Base-by-base conservation (phyloP, 2,113 vertebrate species). In the Dipodomys spectabilis region DNA sequence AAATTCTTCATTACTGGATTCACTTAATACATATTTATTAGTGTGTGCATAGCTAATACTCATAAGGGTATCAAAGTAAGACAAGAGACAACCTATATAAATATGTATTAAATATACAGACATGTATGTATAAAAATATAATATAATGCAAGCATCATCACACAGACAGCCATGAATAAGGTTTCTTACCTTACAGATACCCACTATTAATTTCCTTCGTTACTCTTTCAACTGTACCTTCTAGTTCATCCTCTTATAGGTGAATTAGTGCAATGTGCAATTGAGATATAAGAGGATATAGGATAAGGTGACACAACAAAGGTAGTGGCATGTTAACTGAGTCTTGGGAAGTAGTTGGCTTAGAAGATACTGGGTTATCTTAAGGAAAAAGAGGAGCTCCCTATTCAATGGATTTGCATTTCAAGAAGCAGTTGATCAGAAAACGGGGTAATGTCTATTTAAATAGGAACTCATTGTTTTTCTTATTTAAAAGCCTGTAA, bases 381-480 rank as follows among this genome's bases (percentile, higher is more conserved):
- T 84, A 27, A 91, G 25, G 16, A 90, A 44, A 75, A 91, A 91
- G 39, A 35, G 32, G 27, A 86, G 64, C 20, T 83, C 75, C 82
- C 6, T 86, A 62, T 12, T 16, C 22, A 81, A n/a, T 15, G 6
- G 30, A 28, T 83, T 15, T 79, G 32, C n/a, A 92, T 68, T 83
- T 93, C 28, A 80, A 73, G 67, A 93, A 90, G 65, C 65, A 93
- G 32, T 18, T 82, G 30, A 89, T 82, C 57, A 81, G 80, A 91
- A 32, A 72, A 83, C 0, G 53, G 45, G n/a, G 57, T 65, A 87
- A 49, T 71, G 39, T 67, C 20, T 82, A 45, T 85, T 91, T 84
- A 92, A 93, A 67, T 72, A 60, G 20, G 19, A 91, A 93, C 18
- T 53, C 75, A 12, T 53, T 75, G 49, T 28, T 91, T 82, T 86